Evolutionary conservation across 2,888 invertebrate genomes (phyloP), one percentile per base, ranked within the genome.

Genomic region (Platerodrilus igneus): DNA sequence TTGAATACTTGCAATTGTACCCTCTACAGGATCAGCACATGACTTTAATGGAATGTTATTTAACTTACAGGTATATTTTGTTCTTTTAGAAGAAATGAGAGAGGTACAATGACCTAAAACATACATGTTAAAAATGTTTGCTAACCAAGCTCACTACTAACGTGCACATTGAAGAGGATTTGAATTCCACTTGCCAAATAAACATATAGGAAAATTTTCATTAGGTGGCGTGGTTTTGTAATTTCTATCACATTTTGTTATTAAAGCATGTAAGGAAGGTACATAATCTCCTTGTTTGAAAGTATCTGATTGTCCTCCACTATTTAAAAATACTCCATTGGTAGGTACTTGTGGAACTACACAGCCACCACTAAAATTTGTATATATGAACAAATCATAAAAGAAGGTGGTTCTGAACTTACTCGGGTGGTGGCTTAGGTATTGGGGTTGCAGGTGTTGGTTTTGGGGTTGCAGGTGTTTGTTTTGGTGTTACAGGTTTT

Each of bases 301-400:
- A 10, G 15, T 11, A 19, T 13, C 5, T 15, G 3, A 2, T 8
- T n/a, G 2, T 2, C 6, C 17, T 3, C 28, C 25, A 10, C 16
- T 19, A 8, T 50, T 15, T n/a, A 8, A 18, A 57, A 59, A 62
- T 10, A 36, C 16, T 4, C 62, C 63, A 28, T 51, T 45, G 8
- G 27, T 30, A 4, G 58, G 59, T 15, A 57, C 49, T 2, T 32
- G 6, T 1, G 63, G 63, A 10, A 62, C 37, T n/a, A 25, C 10
- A 33, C 42, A 42, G n/a, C 27, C 16, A 8, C 18, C 13, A 11
- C 41, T 41, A 20, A 23, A 32, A 20, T 4, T 10, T 9, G 3
- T 9, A 22, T n/a, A 22, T 3, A 6, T 9, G 8, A 22, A 22
- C n/a, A 22, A 9, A 7, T 22, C 10, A 7, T 9, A 8, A 10